Percentiles rank a stretch among this genome's conserved stretches.
These are phyloP conservation scores for Ips typographus DNA, from an alignment of 1,140 invertebrate genomes.

Conservation along the genomic window DNA sequence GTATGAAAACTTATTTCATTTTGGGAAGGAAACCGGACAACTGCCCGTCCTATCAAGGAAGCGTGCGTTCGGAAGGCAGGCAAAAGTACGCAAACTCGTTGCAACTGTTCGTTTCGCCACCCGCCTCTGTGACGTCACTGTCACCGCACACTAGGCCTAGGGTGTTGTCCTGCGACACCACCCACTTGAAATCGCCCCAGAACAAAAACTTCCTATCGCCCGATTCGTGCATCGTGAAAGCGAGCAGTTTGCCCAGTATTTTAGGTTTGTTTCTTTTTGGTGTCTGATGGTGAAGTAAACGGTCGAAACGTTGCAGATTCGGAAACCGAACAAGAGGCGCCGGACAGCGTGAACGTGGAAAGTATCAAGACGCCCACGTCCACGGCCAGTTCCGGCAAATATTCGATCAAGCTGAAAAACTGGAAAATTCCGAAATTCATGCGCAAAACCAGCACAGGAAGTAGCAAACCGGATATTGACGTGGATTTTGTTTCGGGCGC, in stretches of 20 bases:
- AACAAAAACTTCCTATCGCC: conserved; percentile 60
- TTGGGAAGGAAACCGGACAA: conserved; percentile 56
- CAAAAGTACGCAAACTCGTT: conserved; percentile 52
- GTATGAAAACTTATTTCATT: conserved; percentile 81
- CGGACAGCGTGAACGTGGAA: conserved; percentile 53
- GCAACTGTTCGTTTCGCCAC: conserved; percentile 61
- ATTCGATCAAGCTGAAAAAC: conserved; percentile 60
- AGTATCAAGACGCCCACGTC: conserved; percentile 48
- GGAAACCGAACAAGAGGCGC: conserved; percentile 31
- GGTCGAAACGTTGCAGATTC: conserved; percentile 23
- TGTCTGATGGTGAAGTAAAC: too few relatives aligned
- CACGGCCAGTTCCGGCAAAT: conserved; percentile 61
- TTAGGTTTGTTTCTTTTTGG: conserved; percentile 57
- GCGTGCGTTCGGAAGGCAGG: conserved; percentile 43
- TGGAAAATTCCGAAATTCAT: conserved; percentile 65
- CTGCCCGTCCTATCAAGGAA: conserved; percentile 47
- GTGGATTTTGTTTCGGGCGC: conserved; percentile 36
- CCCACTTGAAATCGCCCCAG: conserved; percentile 46
- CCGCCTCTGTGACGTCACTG: conserved; percentile 52
- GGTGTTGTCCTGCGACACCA: conserved; percentile 49
- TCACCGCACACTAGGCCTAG: conserved; percentile 49
- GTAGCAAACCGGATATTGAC: conserved; percentile 36
- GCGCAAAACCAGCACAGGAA: conserved; percentile 57
- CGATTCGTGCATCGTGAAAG: conserved; percentile 65
- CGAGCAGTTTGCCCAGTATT: conserved; percentile 76